phyloP scores from a whole-genome alignment of 2,888 invertebrate genomes.

The Drosophila monieri region DNA sequence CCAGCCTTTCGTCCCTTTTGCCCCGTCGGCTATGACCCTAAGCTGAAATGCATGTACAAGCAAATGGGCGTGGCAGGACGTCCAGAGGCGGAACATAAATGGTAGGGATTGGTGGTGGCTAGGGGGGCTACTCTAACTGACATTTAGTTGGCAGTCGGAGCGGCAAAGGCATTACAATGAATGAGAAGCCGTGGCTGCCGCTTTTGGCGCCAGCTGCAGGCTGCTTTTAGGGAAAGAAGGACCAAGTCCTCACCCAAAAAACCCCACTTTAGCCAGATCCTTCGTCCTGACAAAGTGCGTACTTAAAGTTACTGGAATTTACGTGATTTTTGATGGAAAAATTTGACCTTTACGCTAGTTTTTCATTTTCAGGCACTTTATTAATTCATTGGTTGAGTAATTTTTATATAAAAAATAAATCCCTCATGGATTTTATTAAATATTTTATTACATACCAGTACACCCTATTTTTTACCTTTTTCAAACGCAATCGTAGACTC shows the following conservation, averaged over 20 bases:
- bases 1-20: background rate
- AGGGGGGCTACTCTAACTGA: constrained; percentile 41
- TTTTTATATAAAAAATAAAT: constrained; percentile 1
- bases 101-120: background rate
- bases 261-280: background rate
- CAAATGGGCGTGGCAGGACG: constrained; percentile 21
- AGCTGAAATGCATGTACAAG: constrained; percentile 55
- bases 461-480: background rate
- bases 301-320: constrained; percentile 40
- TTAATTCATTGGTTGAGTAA: background rate
- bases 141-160: constrained; percentile 60
- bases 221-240: constrained; percentile 41
- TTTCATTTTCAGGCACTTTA: background rate
- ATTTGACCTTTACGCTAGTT: background rate
- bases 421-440: background rate
- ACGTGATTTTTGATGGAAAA: constrained; percentile 44
- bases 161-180: constrained; percentile 43
- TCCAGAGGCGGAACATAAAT: constrained; percentile 3
- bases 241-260: background rate
- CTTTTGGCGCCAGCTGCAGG: constrained; percentile 51
- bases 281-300: constrained; percentile 27
- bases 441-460: background rate
- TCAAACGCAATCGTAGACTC: too few relatives aligned
- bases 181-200: constrained; percentile 21
- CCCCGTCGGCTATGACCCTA: constrained; percentile 6